These are phyloP conservation scores for Therioaphis trifolii DNA, from an alignment of 2,888 invertebrate species.

Conservation along the genomic window DNA sequence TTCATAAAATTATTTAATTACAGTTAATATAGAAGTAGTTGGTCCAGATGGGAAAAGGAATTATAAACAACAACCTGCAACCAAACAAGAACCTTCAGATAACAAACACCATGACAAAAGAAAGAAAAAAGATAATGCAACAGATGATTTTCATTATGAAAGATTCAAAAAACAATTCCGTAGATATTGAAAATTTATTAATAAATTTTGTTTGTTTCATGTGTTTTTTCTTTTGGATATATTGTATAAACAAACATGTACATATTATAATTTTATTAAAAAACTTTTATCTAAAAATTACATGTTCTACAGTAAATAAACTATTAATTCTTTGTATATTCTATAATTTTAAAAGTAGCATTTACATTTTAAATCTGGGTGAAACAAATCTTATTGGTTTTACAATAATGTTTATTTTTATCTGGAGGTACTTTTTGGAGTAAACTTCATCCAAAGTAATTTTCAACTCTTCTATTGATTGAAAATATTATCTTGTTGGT, in stretches of 20 bases:
- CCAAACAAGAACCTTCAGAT: conserved; percentile 60
- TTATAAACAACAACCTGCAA: conserved; percentile 68
- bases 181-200: conserved; percentile 73
- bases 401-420: too few relatives aligned
- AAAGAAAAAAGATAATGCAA: conserved; percentile 82
- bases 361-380: too few relatives aligned
- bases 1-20: conserved; percentile 66
- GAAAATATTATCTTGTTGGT: too few relatives aligned
- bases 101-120: conserved; percentile 68
- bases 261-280: too few relatives aligned
- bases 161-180: conserved; percentile 96
- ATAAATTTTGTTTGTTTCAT: background rate
- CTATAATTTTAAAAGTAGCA: too few relatives aligned
- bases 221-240: background rate
- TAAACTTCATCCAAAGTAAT: too few relatives aligned
- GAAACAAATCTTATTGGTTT: too few relatives aligned
- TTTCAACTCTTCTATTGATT: too few relatives aligned
- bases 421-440: too few relatives aligned
- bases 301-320: too few relatives aligned
- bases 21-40: conserved; percentile 87
- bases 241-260: background rate
- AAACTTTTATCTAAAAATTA: too few relatives aligned
- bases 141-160: conserved; percentile 97
- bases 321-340: too few relatives aligned
- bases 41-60: conserved; percentile 74